Base-by-base conservation (phyloP, 1,140 invertebrate species). In the Temnothorax curvispinosus region DNA sequence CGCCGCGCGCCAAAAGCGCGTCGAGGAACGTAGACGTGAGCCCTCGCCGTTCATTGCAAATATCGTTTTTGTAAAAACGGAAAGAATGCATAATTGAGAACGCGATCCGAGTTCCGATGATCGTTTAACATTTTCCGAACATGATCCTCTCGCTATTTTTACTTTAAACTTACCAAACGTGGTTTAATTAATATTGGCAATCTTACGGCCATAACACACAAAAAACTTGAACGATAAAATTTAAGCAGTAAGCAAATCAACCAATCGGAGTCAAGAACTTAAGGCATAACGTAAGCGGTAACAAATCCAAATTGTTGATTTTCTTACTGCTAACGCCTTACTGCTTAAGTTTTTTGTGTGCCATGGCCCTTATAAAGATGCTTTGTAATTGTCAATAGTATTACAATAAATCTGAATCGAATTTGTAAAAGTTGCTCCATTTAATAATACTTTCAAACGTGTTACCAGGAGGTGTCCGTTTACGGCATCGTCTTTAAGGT, bases 1-100 rank as follows among this genome's bases (percentile, higher is more conserved):
- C 54, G 13, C 77, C 32, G 60, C 62, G 47, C 41, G n/a, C 38
- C 44, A 38, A 84, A 74, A 60, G 2, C 69, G 54, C 41, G n/a
- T 35, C 54, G 32, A 18, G 18, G 18, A 52, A 35, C 15, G 13
- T n/a, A 32, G 80, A 58, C 27, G 27, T 60, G 52, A 71, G 41
- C 44, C 38, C n/a, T 32, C 54, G 44, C 18, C 18, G n/a, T 18
- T 82, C 58, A 82, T 35, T n/a, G 65, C 38, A 13, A 41, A 9
- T 9, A 1, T 41, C 77, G 64, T 71, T 71, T 27, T 69, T 81
- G 38, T 44, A 56, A 18, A 56, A 71, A 1, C 15, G 35, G 0
- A n/a, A 18, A 15, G 62, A n/a, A 69, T 21, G 8, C 6, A 18
- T 15, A 50, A 52, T 9, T 27, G 58, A 27, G 8, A 27, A 27